Evolutionary conservation across 2,113 vertebrate genomes (phyloP).

Genomic region (Taxidea taxus): DNA sequence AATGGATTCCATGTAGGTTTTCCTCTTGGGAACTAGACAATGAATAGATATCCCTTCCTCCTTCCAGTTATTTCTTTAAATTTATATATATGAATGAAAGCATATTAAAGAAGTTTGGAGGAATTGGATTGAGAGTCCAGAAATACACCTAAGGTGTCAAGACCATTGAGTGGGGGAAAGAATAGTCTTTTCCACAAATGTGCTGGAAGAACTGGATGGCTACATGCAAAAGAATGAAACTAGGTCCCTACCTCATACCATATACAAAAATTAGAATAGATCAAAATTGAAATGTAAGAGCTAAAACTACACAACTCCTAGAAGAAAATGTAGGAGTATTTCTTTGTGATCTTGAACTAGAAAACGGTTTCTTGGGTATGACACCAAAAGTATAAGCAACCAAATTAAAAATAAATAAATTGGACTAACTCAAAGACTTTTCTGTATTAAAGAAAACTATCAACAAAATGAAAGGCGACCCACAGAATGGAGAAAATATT

Average conservation of each 20-base stretch:
- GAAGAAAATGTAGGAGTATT: background rate
- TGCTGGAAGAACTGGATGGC: background rate
- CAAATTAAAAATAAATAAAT: background rate
- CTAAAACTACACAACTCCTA: background rate
- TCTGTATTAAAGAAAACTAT: background rate
- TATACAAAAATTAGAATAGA: background rate
- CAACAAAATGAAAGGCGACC: background rate
- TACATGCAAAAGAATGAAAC: background rate
- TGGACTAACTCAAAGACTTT: background rate
- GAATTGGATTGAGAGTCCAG: background rate
- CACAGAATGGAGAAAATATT: background rate
- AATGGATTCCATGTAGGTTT: background rate
- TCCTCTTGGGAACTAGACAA: background rate
- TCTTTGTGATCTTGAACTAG: background rate
- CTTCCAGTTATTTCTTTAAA: background rate
- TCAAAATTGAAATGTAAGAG: background rate
- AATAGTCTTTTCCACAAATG: background rate
- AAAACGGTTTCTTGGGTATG: background rate
- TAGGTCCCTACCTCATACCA: background rate
- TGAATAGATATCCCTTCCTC: background rate
- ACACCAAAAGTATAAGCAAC: background rate
- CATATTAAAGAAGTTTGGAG: background rate
- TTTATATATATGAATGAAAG: background rate
- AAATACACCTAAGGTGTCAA: background rate
- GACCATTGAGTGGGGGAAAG: background rate